Percentiles rank a stretch among this genome's conserved stretches.
Conservation (phyloP, 2,113 vertebrate species). For the Clupea harengus region DNA sequence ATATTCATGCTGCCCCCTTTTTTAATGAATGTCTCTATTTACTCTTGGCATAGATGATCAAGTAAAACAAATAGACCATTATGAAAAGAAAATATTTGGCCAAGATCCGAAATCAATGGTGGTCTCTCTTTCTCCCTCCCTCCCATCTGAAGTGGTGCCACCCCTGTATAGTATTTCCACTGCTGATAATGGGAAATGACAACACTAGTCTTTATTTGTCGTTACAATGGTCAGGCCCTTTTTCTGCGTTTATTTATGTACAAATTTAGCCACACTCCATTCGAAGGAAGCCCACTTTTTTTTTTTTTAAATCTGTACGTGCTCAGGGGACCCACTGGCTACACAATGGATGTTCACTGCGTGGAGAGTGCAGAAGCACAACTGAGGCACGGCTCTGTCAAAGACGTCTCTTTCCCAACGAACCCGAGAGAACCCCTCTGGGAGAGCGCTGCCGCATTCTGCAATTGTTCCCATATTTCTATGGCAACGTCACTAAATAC, state of each 20-base stretch:
- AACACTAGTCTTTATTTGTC: not conserved
- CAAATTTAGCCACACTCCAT: slow-evolving; percentile 18
- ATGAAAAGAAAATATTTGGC: slow-evolving; percentile 18
- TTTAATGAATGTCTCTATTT: slow-evolving; percentile 16
- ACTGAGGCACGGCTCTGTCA: not conserved
- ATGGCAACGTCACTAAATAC: slow-evolving; percentile 53
- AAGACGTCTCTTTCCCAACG: not conserved
- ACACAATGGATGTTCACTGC: not conserved
- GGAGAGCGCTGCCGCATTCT: slow-evolving; percentile 32
- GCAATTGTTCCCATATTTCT: slow-evolving; percentile 58
- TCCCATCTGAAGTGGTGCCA: not conserved
- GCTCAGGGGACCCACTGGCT: not conserved
- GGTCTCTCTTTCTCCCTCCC: not conserved
- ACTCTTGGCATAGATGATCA: not conserved
- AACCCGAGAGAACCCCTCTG: not conserved
- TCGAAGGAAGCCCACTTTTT: not conserved
- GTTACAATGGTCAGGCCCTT: not conserved
- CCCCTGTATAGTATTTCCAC: not conserved
- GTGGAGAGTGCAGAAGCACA: not conserved
- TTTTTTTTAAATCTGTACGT: not conserved
- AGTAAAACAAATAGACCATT: slow-evolving; percentile 26
- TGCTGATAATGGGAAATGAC: not conserved
- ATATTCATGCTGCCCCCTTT: not conserved
- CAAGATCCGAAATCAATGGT: slow-evolving; percentile 16
- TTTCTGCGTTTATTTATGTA: slow-evolving; percentile 22